phyloP scores from a whole-genome alignment of 2,888 invertebrate species.

The Macropis europaea region DNA sequence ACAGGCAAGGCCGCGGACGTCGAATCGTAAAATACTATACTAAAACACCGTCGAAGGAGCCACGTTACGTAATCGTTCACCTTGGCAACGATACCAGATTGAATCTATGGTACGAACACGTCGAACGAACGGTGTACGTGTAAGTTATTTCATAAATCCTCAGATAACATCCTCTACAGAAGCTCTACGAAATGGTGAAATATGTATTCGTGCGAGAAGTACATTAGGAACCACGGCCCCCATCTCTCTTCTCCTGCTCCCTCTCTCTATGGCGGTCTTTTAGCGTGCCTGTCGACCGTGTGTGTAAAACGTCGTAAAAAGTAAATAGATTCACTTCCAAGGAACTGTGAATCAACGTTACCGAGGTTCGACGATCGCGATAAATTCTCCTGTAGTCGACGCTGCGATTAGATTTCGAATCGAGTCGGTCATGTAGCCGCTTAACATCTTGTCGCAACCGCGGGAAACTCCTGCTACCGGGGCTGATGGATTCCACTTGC shows the following conservation, averaged over 20 bases:
- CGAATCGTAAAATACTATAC: background rate
- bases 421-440: slow-evolving; percentile 42
- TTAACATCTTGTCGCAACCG: slow-evolving; percentile 53
- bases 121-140: slow-evolving; percentile 13
- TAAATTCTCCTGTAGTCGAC: slow-evolving; percentile 49
- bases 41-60: slow-evolving; percentile 6
- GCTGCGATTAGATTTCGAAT: slow-evolving; percentile 51
- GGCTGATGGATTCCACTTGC: slow-evolving; percentile 46
- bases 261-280: background rate
- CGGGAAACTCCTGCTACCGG: slow-evolving; percentile 44
- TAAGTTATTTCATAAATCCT: slow-evolving; percentile 37
- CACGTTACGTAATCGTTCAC: slow-evolving; percentile 34
- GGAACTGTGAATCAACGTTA: slow-evolving; percentile 17
- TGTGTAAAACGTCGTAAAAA: slow-evolving; percentile 37
- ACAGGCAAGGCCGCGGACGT: background rate
- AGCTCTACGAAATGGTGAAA: slow-evolving; percentile 22
- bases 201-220: slow-evolving; percentile 17
- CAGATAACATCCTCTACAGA: slow-evolving; percentile 34
- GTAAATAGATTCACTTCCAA: slow-evolving; percentile 30
- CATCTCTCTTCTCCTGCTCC: background rate
- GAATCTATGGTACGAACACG: slow-evolving; percentile 36
- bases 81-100: slow-evolving; percentile 40
- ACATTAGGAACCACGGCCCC: slow-evolving; percentile 4
- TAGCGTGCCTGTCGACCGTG: background rate
- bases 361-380: slow-evolving; percentile 26